Evolutionary conservation across 2,113 vertebrate genomes (phyloP).

Genomic region (Lepidothrix coronata): DNA sequence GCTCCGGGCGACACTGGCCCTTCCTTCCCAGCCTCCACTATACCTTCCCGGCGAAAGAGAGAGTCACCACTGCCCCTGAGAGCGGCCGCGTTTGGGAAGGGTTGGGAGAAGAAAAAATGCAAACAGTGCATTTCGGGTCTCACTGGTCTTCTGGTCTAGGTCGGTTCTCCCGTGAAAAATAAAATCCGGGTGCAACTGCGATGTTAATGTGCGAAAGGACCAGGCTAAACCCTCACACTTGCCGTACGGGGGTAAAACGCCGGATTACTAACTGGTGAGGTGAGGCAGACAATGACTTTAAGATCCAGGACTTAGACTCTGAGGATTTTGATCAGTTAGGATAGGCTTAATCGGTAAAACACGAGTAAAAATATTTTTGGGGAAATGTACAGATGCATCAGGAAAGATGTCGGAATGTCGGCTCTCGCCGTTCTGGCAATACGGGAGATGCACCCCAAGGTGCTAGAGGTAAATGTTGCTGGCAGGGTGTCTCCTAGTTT

Average conservation of each 20-base stretch:
- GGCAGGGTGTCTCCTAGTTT: neutral
- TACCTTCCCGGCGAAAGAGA: neutral
- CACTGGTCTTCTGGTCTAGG: neutral
- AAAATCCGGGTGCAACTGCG: neutral
- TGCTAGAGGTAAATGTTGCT: neutral
- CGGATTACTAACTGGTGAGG: neutral
- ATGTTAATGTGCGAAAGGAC: neutral
- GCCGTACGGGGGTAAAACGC: rapidly evolving
- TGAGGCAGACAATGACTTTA: neutral
- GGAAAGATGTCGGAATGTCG: neutral
- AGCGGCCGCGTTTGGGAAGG: neutral
- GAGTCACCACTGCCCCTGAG: too few relatives aligned
- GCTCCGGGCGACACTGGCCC: too few relatives aligned
- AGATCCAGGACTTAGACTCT: neutral
- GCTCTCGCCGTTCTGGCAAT: neutral
- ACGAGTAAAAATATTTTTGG: neutral
- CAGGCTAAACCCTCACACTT: neutral
- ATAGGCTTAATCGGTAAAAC: neutral
- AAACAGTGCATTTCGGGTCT: neutral
- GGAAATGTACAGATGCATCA: neutral
- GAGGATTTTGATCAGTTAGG: neutral
- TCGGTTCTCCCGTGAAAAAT: neutral
- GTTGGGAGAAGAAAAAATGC: too few relatives aligned
- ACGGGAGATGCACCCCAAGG: neutral
- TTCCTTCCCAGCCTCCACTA: rapidly evolving